A percentile compares a stretch with the other conserved stretches of the same genome.
Conservation (phyloP, 2,113 vertebrate species). For the Aegithalos caudatus region DNA sequence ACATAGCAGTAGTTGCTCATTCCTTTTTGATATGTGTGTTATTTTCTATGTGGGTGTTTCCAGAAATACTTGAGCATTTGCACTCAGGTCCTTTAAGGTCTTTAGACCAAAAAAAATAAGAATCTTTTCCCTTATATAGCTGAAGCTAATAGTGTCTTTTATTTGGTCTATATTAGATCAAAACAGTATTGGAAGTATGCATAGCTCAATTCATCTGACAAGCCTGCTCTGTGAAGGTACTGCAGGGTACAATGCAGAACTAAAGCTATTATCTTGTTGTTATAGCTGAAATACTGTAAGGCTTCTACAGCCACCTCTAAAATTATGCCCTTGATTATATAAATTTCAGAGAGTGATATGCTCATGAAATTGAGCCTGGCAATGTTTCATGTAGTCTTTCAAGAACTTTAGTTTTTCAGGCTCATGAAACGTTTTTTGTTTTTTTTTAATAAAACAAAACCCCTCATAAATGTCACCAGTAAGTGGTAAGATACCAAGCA, state of each 20-base stretch:
- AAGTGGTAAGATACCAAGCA: slow-evolving; percentile 21
- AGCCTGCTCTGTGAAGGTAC: not conserved
- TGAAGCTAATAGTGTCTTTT: not conserved
- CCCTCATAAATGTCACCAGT: not conserved
- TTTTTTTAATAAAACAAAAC: not conserved
- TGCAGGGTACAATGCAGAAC: not conserved
- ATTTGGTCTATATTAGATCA: not conserved
- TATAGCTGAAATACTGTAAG: not conserved
- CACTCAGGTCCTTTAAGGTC: not conserved
- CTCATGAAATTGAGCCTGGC: not conserved
- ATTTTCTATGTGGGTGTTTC: not conserved
- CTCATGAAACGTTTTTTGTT: not conserved
- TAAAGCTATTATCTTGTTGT: not conserved
- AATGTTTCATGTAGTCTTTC: not conserved
- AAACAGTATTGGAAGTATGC: not conserved
- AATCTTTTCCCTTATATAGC: not conserved
- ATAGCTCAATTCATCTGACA: not conserved
- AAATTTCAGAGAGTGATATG: not conserved
- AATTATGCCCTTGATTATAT: not conserved
- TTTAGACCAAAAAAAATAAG: not conserved
- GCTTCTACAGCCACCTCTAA: not conserved
- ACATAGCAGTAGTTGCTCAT: not conserved
- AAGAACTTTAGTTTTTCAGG: not conserved
- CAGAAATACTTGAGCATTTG: not conserved
- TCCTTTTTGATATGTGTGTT: not conserved